Conservation (phyloP, 2,113 vertebrate genomes). For the Maccullochella peelii region DNA sequence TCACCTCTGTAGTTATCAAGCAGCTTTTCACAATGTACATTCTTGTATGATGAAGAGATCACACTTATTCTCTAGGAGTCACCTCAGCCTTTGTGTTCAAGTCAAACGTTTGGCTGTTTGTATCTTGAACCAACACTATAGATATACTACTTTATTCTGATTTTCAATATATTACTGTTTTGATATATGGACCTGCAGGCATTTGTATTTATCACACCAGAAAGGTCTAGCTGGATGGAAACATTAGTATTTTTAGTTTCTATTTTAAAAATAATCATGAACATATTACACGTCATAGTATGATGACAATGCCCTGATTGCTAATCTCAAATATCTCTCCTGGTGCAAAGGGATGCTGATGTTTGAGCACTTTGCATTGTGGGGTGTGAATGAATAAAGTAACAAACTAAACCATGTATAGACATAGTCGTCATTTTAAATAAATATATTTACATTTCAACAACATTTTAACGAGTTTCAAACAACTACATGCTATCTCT, state of each 20-base stretch:
- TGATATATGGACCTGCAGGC: not conserved
- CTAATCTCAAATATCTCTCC: not conserved
- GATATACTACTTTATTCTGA: not conserved
- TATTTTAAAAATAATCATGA: not conserved
- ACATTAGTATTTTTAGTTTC: not conserved
- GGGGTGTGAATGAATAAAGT: not conserved
- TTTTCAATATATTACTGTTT: not conserved
- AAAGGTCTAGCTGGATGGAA: not conserved
- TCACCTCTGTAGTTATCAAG: not conserved
- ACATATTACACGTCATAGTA: not conserved
- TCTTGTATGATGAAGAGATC: constrained; percentile 10
- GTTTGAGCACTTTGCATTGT: not conserved
- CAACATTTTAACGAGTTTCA: not conserved
- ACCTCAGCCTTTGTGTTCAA: not conserved
- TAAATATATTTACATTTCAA: not conserved
- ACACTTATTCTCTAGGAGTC: not conserved
- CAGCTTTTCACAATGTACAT: not conserved
- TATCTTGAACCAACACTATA: not conserved
- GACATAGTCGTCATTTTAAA: not conserved
- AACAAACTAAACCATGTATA: not conserved
- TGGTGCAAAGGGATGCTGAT: not conserved
- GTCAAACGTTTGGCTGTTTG: not conserved
- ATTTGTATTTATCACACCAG: not conserved
- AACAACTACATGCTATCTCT: not conserved
- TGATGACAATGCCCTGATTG: not conserved